Base-by-base conservation (phyloP, 2,888 invertebrate species). In the Dryocosmus kuriphilus region DNA sequence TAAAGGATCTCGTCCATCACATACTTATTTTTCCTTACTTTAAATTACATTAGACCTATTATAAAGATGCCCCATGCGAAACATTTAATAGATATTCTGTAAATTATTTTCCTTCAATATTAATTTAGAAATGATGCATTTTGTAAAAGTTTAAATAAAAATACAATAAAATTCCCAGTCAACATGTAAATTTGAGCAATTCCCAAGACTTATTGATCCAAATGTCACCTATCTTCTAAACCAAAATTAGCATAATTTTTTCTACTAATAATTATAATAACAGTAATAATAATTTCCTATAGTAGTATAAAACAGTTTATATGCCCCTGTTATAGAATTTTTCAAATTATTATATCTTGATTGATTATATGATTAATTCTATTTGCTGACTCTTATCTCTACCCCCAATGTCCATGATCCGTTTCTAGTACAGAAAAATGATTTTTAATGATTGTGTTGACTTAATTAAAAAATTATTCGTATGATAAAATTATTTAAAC, bases 21-120 rank as follows among this genome's bases (percentile, higher is more conserved):
- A 24, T 38, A 38, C 24, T 63, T 41, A 63, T 27, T 63, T 63
- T 62, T 35, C n/a, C 35, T n/a, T n/a, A n/a, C n/a, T n/a, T n/a
- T n/a, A n/a, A n/a, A n/a, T n/a, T n/a, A n/a, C n/a, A n/a, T n/a
- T n/a, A n/a, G n/a, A n/a, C n/a, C n/a, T n/a, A n/a, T n/a, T n/a
- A n/a, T n/a, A n/a, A n/a, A n/a, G n/a, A n/a, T n/a, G n/a, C n/a
- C n/a, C n/a, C n/a, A n/a, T n/a, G n/a, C n/a, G n/a, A n/a, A n/a
- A n/a, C n/a, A n/a, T n/a, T n/a, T n/a, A n/a, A n/a, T 35, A 35
- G 22, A 38, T 9, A 63, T 63, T 38, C n/a, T 22, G 38, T 11
- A 63, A 63, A 38, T n/a, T 38, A 35, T 22, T 9, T n/a, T n/a
- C n/a, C 7, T 3, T n/a, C 9, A 63, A 35, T 32, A 22, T 32